Evolutionary conservation across 2,797 vertebrate genomes (phyloP).

Genomic region (Danio kyathit): DNA sequence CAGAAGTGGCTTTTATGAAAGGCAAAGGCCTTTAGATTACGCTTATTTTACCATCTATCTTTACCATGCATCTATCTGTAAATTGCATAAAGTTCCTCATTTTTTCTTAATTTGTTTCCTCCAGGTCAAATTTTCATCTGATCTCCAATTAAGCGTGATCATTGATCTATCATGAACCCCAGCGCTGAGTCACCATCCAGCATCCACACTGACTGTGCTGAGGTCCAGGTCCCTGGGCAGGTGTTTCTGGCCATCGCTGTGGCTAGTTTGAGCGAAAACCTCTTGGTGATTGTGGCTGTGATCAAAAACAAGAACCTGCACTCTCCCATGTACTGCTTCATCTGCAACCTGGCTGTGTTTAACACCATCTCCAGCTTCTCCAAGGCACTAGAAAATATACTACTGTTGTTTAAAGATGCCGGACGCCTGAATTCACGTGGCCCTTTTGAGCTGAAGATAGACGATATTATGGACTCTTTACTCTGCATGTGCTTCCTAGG

Average conservation of each 20-base stretch:
- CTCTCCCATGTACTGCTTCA: slow-evolving; percentile 94
- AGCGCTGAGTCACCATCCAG: slow-evolving; percentile 7
- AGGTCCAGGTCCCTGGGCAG: slow-evolving; percentile 83
- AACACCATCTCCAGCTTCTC: slow-evolving; percentile 91
- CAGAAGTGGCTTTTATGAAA: too few species aligned
- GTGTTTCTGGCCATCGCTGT: slow-evolving; percentile 87
- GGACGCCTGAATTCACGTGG: slow-evolving; percentile 83
- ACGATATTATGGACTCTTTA: slow-evolving; percentile 90
- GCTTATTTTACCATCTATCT: too few species aligned
- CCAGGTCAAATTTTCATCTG: background rate
- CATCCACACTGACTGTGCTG: slow-evolving; percentile 82
- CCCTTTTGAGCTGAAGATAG: slow-evolving; percentile 80
- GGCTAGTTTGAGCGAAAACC: slow-evolving; percentile 88
- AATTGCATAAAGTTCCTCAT: background rate
- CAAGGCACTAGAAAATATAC: slow-evolving; percentile 90
- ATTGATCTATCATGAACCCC: slow-evolving; percentile 37
- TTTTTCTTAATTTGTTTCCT: background rate
- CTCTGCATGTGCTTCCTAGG: slow-evolving; percentile 91
- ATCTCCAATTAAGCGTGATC: background rate
- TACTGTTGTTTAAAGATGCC: slow-evolving; percentile 83
- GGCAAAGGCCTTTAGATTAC: too few species aligned
- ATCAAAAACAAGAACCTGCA: slow-evolving; percentile 91
- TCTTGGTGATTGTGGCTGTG: slow-evolving; percentile 89
- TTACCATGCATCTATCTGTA: too few species aligned
- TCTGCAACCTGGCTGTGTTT: slow-evolving; percentile 94